Evolutionary conservation across 35 echinoderm and acorn worm species (phyloP), one percentile per base, ranked within the genome.

Genomic region (Acanthaster planci): DNA sequence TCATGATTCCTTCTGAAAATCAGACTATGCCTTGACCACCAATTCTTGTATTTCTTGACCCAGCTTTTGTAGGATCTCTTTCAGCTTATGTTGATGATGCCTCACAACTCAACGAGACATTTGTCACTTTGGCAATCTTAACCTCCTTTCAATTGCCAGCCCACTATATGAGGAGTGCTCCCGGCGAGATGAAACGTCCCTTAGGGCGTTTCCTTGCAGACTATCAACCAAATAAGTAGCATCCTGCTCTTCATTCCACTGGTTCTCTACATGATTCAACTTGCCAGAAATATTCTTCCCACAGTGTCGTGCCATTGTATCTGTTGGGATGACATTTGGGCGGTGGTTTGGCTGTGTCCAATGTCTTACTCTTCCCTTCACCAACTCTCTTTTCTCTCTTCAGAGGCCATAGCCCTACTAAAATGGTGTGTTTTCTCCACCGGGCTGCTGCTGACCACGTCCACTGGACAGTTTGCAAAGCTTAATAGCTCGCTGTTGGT

Each of bases 1-100:
- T 6, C 59, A 9, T 6, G 59, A 86, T 17, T 51, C 40, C 17
- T 21, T 37, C 15, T n/a, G 60, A 18, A 76, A 39, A 7, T 86
- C 84, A 22, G 84, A 64, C 39, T 86, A 86, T 5, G 84, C 60
- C 75, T 76, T 76, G 15, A 86, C 2, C 22, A 64, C 8, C 38
- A 76, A 40, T 40, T 39, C 76, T 86, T 8, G 56, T n/a, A n/a
- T n/a, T n/a, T n/a, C n/a, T 64, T 27, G 76, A 32, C 22, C 56
- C 84, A 59, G 76, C 29, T n/a, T n/a, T n/a, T n/a, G n/a, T n/a
- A n/a, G n/a, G 8, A 16, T 76, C 47, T 86, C 84, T 51, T 32
- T 76, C 23, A 3, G 35, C 7, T 29, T 30, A 21, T 86, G 38
- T 8, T 14, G 21, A 5, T 44, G 17, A 40, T 86, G 64, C n/a